Evolutionary conservation across 92 coral and sea anemone species (phyloP), one percentile per base, ranked within the genome.

Genomic region (Siderastrea radians): DNA sequence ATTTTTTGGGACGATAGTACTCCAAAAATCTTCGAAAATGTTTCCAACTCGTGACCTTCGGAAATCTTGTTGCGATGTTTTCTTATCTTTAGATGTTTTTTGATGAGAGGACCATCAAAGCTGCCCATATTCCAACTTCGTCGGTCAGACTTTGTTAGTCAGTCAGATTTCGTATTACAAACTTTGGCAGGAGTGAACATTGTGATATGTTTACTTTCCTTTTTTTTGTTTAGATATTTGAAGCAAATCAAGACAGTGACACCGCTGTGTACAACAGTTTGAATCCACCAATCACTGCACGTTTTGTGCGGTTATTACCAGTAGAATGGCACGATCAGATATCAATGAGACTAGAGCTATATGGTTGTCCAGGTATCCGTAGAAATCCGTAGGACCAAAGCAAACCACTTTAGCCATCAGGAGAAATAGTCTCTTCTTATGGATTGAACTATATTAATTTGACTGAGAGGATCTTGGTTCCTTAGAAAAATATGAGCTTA

Each of bases 201-300:
- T 7, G 72, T 66, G 9, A 13, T 16, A 17, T 17, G 7, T 16
- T 66, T 17, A 38, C 72, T 12, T 13, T 66, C 9, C 17, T 17
- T 38, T 26, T 72, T 12, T 17, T 72, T 72, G 11, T 46, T 46
- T 50, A 72, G 78, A n/a, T 72, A 7, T 50, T 72, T 16, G 47
- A n/a, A 3, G 78, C 48, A 6, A 72, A 72, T 72, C 11, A 7
- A 6, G 78, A 72, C 53, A n/a, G 53, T 5, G 53, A 72, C 57
- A 72, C 58, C 17, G 19, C 19, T 72, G 78, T 72, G 78, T 45
- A 26, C 6, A 26, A 72, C 57, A 45, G 9, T 6, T 45, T 72
- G 9, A 72, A 6, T 46, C 78, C 50, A 45, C 11, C 78, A 45
- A 72, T 72, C 78, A 72, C 7, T 15, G 53, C 78, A 13, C 78